These are phyloP conservation scores for Lonchura striata DNA, from an alignment of 2,113 vertebrate species.

Conservation along the genomic window DNA sequence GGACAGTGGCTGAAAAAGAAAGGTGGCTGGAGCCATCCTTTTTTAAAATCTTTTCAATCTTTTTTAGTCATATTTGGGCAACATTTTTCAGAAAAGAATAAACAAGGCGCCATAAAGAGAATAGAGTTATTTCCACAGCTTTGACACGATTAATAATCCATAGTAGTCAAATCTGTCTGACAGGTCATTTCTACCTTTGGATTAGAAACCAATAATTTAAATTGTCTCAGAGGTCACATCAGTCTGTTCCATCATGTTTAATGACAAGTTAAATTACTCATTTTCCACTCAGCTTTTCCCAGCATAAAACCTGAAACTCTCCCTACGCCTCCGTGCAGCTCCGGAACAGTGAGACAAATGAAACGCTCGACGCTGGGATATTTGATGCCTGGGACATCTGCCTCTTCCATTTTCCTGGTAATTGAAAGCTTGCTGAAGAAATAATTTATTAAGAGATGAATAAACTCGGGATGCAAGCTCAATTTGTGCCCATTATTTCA, in stretches of 20 bases:
- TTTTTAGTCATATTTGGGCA: not conserved
- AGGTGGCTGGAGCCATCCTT: not conserved
- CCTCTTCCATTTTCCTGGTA: slow-evolving; percentile 37
- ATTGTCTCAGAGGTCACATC: slow-evolving; percentile 13
- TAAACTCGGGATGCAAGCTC: slow-evolving; percentile 40
- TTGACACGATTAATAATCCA: not conserved
- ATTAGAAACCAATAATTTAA: slow-evolving; percentile 11
- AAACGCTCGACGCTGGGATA: not conserved
- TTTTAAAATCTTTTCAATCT: not conserved
- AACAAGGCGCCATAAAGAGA: not conserved
- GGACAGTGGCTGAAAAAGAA: not conserved
- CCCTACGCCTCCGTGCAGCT: not conserved
- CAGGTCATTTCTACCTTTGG: slow-evolving; percentile 35
- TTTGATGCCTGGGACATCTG: not conserved
- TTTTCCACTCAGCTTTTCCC: not conserved
- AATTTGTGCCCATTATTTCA: slow-evolving; percentile 50
- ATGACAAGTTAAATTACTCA: slow-evolving; percentile 39
- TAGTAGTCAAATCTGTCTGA: not conserved
- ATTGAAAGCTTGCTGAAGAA: slow-evolving; percentile 37
- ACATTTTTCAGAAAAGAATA: not conserved
- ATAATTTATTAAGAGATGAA: slow-evolving; percentile 56
- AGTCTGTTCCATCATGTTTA: slow-evolving; percentile 22
- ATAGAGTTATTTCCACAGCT: not conserved
- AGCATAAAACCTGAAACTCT: not conserved
- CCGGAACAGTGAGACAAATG: not conserved